phyloP scores from a whole-genome alignment of 2,888 invertebrate species.

The Lasioglossum pauxillum region DNA sequence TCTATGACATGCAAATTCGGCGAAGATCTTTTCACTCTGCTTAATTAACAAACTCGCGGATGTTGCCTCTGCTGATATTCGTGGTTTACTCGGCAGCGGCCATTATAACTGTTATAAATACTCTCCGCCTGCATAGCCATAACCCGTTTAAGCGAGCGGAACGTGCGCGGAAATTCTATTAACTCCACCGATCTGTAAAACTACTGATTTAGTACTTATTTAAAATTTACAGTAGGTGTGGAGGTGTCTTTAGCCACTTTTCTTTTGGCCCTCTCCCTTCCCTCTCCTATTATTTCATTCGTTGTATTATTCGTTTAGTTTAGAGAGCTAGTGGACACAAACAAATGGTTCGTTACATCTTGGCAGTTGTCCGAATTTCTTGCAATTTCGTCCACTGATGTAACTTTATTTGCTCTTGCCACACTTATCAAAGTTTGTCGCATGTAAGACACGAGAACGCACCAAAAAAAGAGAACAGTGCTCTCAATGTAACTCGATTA shows the following conservation, averaged over 20 bases:
- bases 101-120: conserved; percentile 1
- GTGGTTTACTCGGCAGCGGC: neutral
- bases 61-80: conserved; percentile 3
- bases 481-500: neutral
- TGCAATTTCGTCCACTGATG: neutral
- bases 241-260: neutral
- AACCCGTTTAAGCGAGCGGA: neutral
- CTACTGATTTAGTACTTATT: neutral
- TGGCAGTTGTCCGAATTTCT: neutral
- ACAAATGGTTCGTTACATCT: neutral
- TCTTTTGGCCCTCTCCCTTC: neutral
- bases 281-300: neutral
- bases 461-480: neutral
- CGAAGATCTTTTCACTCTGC: conserved; percentile 21
- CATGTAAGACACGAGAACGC: neutral
- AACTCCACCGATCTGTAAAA: neutral
- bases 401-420: neutral
- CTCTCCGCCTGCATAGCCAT: neutral
- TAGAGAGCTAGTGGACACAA: neutral
- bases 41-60: conserved; percentile 29
- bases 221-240: neutral
- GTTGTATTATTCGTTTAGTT: neutral
- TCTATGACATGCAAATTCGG: conserved; percentile 27
- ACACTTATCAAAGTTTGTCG: neutral
- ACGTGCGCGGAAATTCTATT: neutral